Conservation (phyloP, 2,888 invertebrate genomes). For the Drepana falcataria region DNA sequence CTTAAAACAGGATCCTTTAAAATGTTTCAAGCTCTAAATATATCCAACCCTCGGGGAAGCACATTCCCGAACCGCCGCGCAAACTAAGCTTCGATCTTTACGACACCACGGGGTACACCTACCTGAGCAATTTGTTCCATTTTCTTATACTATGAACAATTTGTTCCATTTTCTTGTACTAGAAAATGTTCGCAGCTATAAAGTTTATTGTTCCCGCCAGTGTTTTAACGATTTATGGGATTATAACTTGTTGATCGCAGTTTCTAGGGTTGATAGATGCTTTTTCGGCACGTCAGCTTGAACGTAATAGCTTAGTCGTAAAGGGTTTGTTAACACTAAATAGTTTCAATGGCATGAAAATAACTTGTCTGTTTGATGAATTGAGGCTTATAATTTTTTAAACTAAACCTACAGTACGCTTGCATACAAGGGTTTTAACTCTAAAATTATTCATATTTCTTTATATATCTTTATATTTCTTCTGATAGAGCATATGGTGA, state of each 20-base stretch:
- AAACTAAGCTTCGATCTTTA: constrained; percentile 51
- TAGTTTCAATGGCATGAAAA: too few relatives aligned
- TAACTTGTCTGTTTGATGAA: too few relatives aligned
- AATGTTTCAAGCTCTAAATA: background rate
- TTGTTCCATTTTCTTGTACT: constrained; percentile 28
- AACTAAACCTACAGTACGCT: too few relatives aligned
- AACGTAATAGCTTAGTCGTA: background rate
- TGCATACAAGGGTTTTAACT: too few relatives aligned
- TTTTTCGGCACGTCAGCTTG: constrained; percentile 17
- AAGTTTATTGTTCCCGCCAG: constrained; percentile 35
- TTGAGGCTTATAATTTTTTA: too few relatives aligned
- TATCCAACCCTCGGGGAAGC: constrained; percentile 22
- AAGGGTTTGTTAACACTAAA: too few relatives aligned
- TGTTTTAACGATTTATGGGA: constrained; percentile 30
- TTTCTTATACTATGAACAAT: constrained; percentile 27
- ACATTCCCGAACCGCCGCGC: constrained; percentile 42
- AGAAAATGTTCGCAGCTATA: constrained; percentile 37
- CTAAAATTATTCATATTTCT: too few relatives aligned
- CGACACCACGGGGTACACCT: constrained; percentile 49
- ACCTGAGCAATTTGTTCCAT: constrained; percentile 48
- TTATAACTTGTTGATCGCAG: constrained; percentile 30
- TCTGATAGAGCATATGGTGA: background rate
- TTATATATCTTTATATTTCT: background rate
- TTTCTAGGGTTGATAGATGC: constrained; percentile 29
- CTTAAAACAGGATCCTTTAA: background rate